Percentiles rank a stretch among this genome's conserved stretches.
Conservation (phyloP, 2,797 vertebrate genomes). For the Todus mexicanus region DNA sequence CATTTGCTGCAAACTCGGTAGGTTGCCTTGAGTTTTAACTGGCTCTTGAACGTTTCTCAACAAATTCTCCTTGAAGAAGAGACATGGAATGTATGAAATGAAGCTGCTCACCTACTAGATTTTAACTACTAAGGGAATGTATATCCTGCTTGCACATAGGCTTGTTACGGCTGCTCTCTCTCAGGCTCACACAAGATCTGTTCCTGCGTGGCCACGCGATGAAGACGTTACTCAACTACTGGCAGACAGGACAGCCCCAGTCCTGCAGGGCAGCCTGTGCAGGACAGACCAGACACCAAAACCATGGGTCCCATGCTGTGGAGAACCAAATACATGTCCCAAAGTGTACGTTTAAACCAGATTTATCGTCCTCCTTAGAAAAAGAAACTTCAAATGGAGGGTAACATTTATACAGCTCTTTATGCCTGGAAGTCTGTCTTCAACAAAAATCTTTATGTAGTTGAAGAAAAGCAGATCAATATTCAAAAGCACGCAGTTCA, state of each 20-base stretch:
- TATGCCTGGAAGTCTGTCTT: not conserved
- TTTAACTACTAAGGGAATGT: not conserved
- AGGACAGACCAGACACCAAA: not conserved
- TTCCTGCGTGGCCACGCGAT: not conserved
- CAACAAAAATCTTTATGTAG: not conserved
- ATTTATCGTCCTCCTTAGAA: not conserved
- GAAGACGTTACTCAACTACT: not conserved
- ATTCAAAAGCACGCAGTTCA: not conserved
- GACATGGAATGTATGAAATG: not conserved
- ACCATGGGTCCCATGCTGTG: not conserved
- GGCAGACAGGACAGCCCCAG: not conserved
- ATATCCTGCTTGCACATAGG: not conserved
- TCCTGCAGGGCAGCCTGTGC: not conserved
- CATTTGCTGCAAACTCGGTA: not conserved
- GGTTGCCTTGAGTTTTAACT: not conserved
- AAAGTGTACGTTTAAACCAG: not conserved
- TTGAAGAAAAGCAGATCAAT: constrained; percentile 1
- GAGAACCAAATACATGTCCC: not conserved
- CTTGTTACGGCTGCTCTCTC: not conserved
- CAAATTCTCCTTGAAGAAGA: not conserved
- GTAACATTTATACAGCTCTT: not conserved
- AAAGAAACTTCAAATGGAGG: not conserved
- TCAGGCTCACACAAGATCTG: not conserved
- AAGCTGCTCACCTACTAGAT: not conserved
- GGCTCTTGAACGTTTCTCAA: not conserved